Conservation (phyloP, 1,140 invertebrate species). For the Brachionus rotundiformis region DNA sequence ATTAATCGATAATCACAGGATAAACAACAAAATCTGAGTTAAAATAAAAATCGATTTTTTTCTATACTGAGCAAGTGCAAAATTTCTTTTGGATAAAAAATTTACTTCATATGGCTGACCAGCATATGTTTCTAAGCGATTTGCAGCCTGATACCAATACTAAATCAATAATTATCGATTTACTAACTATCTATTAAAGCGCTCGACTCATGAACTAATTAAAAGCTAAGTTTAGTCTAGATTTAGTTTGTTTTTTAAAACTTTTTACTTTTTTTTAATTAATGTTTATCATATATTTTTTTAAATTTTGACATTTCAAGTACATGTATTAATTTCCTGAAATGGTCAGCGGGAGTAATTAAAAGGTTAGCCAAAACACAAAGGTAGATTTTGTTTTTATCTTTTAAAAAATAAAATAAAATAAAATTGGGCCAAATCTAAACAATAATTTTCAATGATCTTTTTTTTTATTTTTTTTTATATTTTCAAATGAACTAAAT, state of each 20-base stretch:
- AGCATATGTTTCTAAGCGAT: conserved; percentile 8
- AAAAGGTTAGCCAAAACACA: not conserved
- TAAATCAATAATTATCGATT: conserved; percentile 5
- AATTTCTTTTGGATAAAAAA: not conserved
- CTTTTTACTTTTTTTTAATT: not conserved
- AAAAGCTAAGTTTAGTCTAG: not conserved
- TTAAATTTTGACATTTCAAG: not conserved
- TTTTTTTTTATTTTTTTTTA: too few species aligned
- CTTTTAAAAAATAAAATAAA: too few species aligned
- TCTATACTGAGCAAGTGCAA: not conserved
- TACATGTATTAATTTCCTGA: not conserved
- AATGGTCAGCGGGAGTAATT: not conserved
- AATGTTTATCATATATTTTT: not conserved
- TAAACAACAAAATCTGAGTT: not conserved
- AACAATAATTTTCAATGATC: too few species aligned
- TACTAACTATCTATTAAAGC: not conserved
- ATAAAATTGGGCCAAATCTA: not conserved
- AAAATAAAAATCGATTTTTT: not conserved
- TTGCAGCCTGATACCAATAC: not conserved
- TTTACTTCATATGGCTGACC: not conserved
- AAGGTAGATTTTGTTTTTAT: not conserved
- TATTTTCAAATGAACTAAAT: not conserved
- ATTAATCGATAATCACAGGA: not conserved
- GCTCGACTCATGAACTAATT: not conserved
- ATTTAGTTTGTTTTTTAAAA: not conserved